Evolutionary conservation across 2,888 invertebrate species (phyloP), one percentile per base, ranked within the genome.

Genomic region (Drosophila antonietae): DNA sequence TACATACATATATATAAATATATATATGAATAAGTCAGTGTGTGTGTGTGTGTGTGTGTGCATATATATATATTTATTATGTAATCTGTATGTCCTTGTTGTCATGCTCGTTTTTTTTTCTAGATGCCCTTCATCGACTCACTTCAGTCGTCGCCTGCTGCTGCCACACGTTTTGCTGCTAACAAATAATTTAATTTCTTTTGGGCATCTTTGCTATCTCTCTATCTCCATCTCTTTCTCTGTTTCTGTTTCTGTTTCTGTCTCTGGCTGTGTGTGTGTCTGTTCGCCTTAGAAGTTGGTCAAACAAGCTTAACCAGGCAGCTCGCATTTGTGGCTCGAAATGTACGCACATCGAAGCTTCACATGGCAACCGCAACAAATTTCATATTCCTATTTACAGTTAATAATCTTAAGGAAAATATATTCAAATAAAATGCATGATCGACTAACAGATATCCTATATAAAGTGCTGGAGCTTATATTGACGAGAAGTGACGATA

Each of bases 111-210:
- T 73, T 82, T 88, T 76, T 80, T 76, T 76, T 80, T 76, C 72
- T 72, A 72, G 76, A 65, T 78, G 68, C 80, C 77, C 75, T 80
- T 73, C 73, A 65, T 59, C 37, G 51, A 23, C 58, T 64, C 63
- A n/a, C 44, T 57, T 57, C 41, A 57, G 44, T 43, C 41, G 31
- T 37, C 39, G 53, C 20, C 18, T 57, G 47, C 18, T 23, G 28
- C 58, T 46, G 56, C 80, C 64, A 61, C 43, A 58, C 62, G 49
- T 69, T 68, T 61, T 63, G 59, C 65, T 68, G 63, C 88, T 73
- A 76, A 81, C 88, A 83, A 87, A 87, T 84, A 87, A 83, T 87
- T 84, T 83, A 74, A 83, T 83, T 83, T 87, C 83, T 87, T 79
- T 76, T 60, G 68, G 60, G 55, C 76, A 68, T 60, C 60, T 78